phyloP scores from a whole-genome alignment of 2,888 invertebrate genomes.

The Sericinus montela region DNA sequence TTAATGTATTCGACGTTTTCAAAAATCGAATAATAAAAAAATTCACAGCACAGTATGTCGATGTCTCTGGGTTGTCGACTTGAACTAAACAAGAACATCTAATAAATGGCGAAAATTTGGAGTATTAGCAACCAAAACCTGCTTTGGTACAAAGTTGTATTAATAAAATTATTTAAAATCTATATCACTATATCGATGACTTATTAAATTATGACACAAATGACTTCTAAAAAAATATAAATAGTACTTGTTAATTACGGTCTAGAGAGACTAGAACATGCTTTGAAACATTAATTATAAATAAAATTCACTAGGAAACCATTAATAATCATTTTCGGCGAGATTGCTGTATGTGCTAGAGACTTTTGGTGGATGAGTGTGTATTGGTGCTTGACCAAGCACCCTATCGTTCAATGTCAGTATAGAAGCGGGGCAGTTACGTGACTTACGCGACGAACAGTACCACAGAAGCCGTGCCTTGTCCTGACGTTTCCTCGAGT shows the following conservation, averaged over 20 bases:
- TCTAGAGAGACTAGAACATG: conserved; percentile 10
- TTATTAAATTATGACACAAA: not conserved
- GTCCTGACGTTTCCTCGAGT: conserved; percentile 43
- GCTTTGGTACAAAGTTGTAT: not conserved
- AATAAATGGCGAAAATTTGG: conserved; percentile 3
- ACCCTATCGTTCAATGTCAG: conserved; percentile 47
- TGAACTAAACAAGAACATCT: not conserved
- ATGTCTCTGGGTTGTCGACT: not conserved
- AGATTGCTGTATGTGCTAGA: conserved; percentile 28
- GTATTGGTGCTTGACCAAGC: conserved; percentile 43
- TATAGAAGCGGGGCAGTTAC: conserved; percentile 49
- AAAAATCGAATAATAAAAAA: too few species aligned
- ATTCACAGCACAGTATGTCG: too few species aligned
- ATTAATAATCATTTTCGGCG: conserved; percentile 19
- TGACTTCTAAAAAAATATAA: not conserved
- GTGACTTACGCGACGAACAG: conserved; percentile 55
- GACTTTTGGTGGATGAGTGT: conserved; percentile 54
- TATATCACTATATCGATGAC: not conserved
- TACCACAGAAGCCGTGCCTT: conserved; percentile 50
- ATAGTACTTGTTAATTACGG: not conserved
- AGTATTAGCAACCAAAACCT: conserved; percentile 9
- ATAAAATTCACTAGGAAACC: not conserved
- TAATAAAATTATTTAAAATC: not conserved
- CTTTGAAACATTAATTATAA: not conserved
- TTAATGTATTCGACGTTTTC: too few species aligned